phyloP scores from a whole-genome alignment of 2,888 invertebrate genomes.

The Meiosimyza decipiens region DNA sequence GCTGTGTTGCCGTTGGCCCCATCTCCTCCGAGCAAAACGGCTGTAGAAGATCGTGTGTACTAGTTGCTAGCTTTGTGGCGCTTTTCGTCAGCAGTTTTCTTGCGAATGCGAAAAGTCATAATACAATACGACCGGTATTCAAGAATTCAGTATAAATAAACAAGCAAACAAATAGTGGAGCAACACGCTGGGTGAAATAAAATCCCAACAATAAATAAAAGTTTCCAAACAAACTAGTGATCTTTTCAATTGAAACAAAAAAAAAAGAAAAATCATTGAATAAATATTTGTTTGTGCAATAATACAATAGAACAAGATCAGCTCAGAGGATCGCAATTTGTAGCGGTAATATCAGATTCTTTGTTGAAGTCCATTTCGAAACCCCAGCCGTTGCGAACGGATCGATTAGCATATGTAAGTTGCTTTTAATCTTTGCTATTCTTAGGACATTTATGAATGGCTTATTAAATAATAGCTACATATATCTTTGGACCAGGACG shows the following conservation, averaged over 20 bases:
- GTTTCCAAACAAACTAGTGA: too few species aligned
- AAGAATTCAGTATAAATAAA: slow-evolving; percentile 10
- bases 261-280: not conserved
- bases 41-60: not conserved
- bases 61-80: slow-evolving; percentile 1
- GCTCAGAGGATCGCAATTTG: too few species aligned
- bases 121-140: not conserved
- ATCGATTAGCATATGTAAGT: slow-evolving; percentile 43
- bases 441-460: too few species aligned
- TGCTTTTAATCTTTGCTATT: not conserved
- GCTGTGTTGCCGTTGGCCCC: not conserved
- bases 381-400: slow-evolving; percentile 31
- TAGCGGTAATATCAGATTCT: too few species aligned
- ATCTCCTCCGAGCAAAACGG: not conserved
- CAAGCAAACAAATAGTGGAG: not conserved
- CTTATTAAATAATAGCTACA: too few species aligned
- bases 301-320: too few species aligned
- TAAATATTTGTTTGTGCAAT: too few species aligned
- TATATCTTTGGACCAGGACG: too few species aligned
- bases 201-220: too few species aligned
- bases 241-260: too few species aligned
- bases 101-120: slow-evolving; percentile 21
- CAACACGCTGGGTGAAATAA: not conserved
- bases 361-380: not conserved
- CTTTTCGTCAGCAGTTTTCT: slow-evolving; percentile 15